These are phyloP conservation scores for Heteromyza rotundicornis DNA, from an alignment of 2,888 invertebrate genomes.

Conservation along the genomic window DNA sequence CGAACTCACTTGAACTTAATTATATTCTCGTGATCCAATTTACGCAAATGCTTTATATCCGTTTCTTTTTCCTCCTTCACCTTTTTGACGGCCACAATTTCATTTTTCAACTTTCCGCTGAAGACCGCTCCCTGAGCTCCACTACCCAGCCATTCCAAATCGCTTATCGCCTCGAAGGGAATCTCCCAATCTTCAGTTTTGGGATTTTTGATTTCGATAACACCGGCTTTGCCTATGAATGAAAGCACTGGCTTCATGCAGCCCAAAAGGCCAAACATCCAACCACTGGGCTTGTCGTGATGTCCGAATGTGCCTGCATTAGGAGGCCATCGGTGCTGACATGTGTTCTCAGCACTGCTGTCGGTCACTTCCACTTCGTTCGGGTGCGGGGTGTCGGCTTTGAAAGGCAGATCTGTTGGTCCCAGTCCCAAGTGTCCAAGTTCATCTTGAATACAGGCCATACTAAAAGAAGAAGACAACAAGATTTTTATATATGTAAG, in stretches of 20 bases:
- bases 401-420: conserved; percentile 56
- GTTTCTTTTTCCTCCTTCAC: conserved; percentile 91
- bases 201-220: conserved; percentile 70
- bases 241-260: conserved; percentile 88
- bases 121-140: conserved; percentile 97
- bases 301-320: conserved; percentile 60
- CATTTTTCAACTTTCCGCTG: conserved; percentile 80
- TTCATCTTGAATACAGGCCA: conserved; percentile 72
- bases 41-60: conserved; percentile 87
- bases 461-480: conserved; percentile 62
- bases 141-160: conserved; percentile 89
- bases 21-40: conserved; percentile 95
- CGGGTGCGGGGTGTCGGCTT: conserved; percentile 41
- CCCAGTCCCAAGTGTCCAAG: conserved; percentile 65
- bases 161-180: conserved; percentile 86
- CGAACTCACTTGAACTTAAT: conserved; percentile 71
- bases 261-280: conserved; percentile 84
- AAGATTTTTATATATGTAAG: too few relatives aligned
- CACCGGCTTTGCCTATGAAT: conserved; percentile 81
- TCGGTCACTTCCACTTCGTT: conserved; percentile 54
- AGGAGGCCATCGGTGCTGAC: conserved; percentile 64
- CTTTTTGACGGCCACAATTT: conserved; percentile 95
- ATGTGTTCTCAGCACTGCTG: conserved; percentile 61
- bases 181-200: conserved; percentile 90
- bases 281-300: conserved; percentile 67